A percentile compares a stretch with the other conserved stretches of the same genome.
phyloP scores from a whole-genome alignment of 1,140 invertebrate genomes.

The Lerema accius region DNA sequence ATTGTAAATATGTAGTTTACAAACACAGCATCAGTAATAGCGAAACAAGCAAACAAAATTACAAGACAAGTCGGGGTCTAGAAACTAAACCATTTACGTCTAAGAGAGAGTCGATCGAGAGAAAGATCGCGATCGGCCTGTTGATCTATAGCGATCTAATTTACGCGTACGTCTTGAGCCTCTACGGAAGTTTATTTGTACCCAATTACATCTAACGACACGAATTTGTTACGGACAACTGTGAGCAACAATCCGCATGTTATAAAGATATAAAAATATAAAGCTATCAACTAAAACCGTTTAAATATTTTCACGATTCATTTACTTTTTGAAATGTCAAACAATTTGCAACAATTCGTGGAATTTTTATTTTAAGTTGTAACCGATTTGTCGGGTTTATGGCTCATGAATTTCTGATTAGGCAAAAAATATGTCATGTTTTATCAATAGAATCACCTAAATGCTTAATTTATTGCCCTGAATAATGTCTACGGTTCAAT shows the following conservation, averaged over 20 bases:
- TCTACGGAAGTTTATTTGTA: slow-evolving; percentile 24
- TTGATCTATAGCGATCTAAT: slow-evolving; percentile 29
- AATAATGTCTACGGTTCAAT: neutral
- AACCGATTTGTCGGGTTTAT: slow-evolving; percentile 7
- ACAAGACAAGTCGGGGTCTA: slow-evolving; percentile 27
- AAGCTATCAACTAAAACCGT: neutral
- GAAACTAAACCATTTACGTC: slow-evolving; percentile 33
- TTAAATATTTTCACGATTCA: slow-evolving; percentile 8
- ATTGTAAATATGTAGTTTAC: too few relatives aligned
- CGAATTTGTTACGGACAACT: slow-evolving; percentile 4
- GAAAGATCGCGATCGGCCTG: slow-evolving; percentile 30
- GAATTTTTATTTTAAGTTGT: slow-evolving; percentile 22
- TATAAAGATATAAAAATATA: too few relatives aligned
- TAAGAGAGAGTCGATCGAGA: slow-evolving; percentile 43
- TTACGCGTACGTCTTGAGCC: slow-evolving; percentile 23
- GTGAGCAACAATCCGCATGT: slow-evolving; percentile 10
- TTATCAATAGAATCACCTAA: slow-evolving; percentile 2
- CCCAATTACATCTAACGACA: slow-evolving; percentile 13
- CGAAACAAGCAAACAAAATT: slow-evolving; percentile 26
- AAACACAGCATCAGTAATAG: too few relatives aligned
- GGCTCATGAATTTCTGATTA: slow-evolving; percentile 13
- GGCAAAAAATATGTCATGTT: slow-evolving; percentile 13
- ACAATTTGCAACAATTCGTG: slow-evolving; percentile 6
- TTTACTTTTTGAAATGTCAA: neutral
- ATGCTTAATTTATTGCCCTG: neutral